These are phyloP conservation scores for Medauroidea extradentata DNA, from an alignment of 1,140 invertebrate genomes.

Conservation along the genomic window DNA sequence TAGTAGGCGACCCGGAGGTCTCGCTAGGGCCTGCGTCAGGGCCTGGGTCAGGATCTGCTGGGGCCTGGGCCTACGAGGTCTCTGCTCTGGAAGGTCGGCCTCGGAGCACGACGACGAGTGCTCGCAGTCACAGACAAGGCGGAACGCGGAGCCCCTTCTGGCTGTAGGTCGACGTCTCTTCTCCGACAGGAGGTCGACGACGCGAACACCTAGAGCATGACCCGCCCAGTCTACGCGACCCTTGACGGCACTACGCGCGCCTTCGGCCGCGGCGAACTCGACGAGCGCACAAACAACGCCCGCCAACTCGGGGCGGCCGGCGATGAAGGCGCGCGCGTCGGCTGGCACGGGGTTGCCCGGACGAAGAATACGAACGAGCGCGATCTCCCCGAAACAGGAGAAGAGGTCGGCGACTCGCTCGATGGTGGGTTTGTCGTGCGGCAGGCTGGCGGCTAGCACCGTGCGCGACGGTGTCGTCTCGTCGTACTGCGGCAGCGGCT, in stretches of 20 bases:
- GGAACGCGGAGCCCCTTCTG: conserved; percentile 29
- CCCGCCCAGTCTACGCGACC: conserved; percentile 48
- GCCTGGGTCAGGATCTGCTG: conserved; percentile 1
- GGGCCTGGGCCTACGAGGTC: conserved; percentile 16
- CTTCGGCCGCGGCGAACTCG: conserved; percentile 83
- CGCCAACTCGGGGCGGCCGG: conserved; percentile 82
- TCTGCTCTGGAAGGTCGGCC: conserved; percentile 55
- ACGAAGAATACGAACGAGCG: conserved; percentile 75
- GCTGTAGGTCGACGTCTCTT: too few species aligned
- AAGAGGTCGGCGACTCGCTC: conserved; percentile 86
- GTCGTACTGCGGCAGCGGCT: conserved; percentile 82
- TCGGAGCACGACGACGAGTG: conserved; percentile 62
- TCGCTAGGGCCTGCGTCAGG: neutral
- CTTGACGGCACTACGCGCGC: conserved; percentile 73
- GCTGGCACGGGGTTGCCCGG: conserved; percentile 83
- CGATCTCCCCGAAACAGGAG: conserved; percentile 80
- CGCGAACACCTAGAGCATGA: conserved; percentile 21
- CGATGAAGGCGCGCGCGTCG: conserved; percentile 82
- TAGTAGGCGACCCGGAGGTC: neutral
- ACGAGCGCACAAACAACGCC: conserved; percentile 81
- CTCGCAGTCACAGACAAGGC: conserved; percentile 28
- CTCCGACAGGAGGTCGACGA: conserved; percentile 19
- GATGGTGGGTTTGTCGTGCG: conserved; percentile 75
- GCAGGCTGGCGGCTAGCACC: conserved; percentile 80
- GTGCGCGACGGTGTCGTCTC: conserved; percentile 87